Evolutionary conservation across 2,797 vertebrate genomes (phyloP), one percentile per base, ranked within the genome.

Genomic region (Myotis planiceps): DNA sequence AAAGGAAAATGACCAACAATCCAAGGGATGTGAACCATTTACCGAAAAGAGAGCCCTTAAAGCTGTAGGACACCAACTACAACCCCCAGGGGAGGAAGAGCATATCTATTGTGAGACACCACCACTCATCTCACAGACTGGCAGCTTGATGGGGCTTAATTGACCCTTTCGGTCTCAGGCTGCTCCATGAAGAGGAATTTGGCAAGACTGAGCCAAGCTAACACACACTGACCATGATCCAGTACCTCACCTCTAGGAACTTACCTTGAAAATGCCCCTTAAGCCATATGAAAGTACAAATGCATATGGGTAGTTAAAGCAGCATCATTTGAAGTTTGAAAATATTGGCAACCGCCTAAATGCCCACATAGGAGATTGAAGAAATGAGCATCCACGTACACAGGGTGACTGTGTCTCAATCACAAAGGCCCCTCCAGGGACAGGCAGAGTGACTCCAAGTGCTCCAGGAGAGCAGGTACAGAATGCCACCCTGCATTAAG

Each of bases 261-360:
- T 42, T 15, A 0, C 49, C 27, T 6, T 9, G 29, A 23, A 58
- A 29, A 25, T 39, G 9, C 51, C 51, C 53, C 29, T 7, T 32
- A 2, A 12, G 12, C 51, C 0, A 6, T 2, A 45, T 5, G 68
- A 10, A 18, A 34, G 19, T 2, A 47, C 51, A 19, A 18, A 18
- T 2, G 14, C 2, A 0, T 1, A 1, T 1, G 14, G 13, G 7
- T 55, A 8, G 5, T 32, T 10, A 19, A 7, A 5, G 53, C n/a
- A 37, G 51, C 25, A 12, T 2, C 32, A 34, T 37, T 14, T 15
- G 51, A 16, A 47, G 42, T 27, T 10, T 18, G 15, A 65, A 55
- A 66, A 42, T 55, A 51, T 1, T 21, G 69, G 34, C 71, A 7
- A 15, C 15, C 8, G 5, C 27, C 34, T 6, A 7, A 15, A 21